Conservation (phyloP, 1,140 invertebrate species). For the Sinella curviseta region DNA sequence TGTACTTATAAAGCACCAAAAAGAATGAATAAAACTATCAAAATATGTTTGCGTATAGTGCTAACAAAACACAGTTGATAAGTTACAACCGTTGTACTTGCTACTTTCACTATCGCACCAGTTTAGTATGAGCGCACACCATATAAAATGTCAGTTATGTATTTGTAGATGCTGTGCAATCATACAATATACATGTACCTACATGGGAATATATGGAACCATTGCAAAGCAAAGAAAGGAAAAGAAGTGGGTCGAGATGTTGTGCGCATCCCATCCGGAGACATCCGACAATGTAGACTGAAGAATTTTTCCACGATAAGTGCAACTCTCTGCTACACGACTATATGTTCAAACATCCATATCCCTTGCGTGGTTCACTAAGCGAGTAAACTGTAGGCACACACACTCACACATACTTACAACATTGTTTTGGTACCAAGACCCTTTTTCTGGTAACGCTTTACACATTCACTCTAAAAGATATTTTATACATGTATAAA, state of each 20-base stretch:
- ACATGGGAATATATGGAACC: not conserved
- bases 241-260: slow-evolving; percentile 36
- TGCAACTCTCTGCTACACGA: not conserved
- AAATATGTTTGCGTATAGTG: too few species aligned
- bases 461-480: too few species aligned
- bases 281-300: slow-evolving; percentile 34
- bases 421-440: not conserved
- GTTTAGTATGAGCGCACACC: not conserved
- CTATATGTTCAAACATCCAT: slow-evolving; percentile 11
- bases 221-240: slow-evolving; percentile 11
- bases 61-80: too few species aligned
- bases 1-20: not conserved
- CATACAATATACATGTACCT: not conserved
- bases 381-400: slow-evolving; percentile 19
- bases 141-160: not conserved
- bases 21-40: not conserved
- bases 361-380: slow-evolving; percentile 13
- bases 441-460: too few species aligned
- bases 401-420: not conserved
- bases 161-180: not conserved
- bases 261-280: slow-evolving; percentile 42
- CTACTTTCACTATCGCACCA: not conserved
- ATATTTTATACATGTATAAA: too few species aligned
- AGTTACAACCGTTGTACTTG: too few species aligned
- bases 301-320: not conserved